A percentile compares a stretch with the other conserved stretches of the same genome.
These are phyloP conservation scores for Rhinoraja longicauda DNA, from an alignment of 2,797 vertebrate species.

Conservation along the genomic window DNA sequence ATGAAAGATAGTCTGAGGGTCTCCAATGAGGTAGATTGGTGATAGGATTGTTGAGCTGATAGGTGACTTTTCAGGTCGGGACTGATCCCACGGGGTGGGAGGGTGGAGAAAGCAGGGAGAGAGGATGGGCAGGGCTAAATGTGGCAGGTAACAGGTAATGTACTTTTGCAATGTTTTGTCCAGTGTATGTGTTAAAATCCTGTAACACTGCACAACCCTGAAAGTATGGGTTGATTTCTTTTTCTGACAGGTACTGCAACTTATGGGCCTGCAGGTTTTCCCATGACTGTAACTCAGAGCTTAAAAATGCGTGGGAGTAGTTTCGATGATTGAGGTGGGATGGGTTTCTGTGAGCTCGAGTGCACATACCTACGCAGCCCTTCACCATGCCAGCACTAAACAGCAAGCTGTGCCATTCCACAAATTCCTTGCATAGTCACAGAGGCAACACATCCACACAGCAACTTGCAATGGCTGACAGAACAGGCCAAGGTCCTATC, in stretches of 20 bases:
- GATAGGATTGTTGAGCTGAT: too few species aligned
- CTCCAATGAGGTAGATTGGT: too few species aligned
- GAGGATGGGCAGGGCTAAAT: too few species aligned
- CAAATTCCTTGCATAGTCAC: slow-evolving; percentile 65
- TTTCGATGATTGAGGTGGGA: slow-evolving; percentile 88
- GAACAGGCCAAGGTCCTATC: slow-evolving; percentile 56
- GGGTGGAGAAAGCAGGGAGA: too few species aligned
- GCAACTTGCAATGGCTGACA: slow-evolving; percentile 64
- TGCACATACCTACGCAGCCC: slow-evolving; percentile 67
- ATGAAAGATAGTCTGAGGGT: too few species aligned
- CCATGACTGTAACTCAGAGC: slow-evolving; percentile 65
- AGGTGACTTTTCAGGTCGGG: too few species aligned
- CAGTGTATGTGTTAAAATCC: neutral
- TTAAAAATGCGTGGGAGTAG: slow-evolving; percentile 78
- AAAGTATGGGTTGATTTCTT: slow-evolving; percentile 46
- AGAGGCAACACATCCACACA: slow-evolving; percentile 58
- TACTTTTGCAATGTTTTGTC: too few species aligned
- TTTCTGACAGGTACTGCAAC: slow-evolving; percentile 60
- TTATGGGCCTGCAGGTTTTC: slow-evolving; percentile 65
- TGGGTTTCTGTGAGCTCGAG: slow-evolving; percentile 78
- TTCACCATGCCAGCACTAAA: slow-evolving; percentile 54
- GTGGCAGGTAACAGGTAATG: too few species aligned
- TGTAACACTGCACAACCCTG: slow-evolving; percentile 36
- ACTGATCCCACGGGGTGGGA: too few species aligned
- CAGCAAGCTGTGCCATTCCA: slow-evolving; percentile 70